Evolutionary conservation across 2,797 vertebrate species (phyloP), one percentile per base, ranked within the genome.

Genomic region (Melopsittacus undulatus): DNA sequence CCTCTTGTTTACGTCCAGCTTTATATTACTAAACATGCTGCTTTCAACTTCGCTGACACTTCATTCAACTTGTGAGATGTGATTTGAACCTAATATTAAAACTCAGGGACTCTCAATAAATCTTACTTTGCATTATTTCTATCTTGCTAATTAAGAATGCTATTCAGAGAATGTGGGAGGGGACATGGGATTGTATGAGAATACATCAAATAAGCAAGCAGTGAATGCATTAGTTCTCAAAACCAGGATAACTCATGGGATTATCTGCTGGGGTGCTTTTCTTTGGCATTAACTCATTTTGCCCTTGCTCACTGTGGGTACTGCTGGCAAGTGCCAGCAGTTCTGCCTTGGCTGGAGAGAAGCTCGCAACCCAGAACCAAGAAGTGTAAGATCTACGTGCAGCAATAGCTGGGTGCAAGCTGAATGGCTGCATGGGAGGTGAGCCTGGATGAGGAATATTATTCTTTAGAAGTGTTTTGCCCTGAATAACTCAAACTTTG

Each of bases 1-100:
- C 61, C 34, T 54, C 79, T 89, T 91, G 84, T 93, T 94, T 83
- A 78, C 40, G 45, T 83, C 79, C 85, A 63, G 66, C 43, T 83
- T 61, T 77, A 48, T 51, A 0, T 91, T 91, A 54, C 66, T 46
- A 54, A 78, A 21, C 0, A 1, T 68, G 76, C 66, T 68, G 69
- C 89, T 90, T 86, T 92, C 43, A 69, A 18, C 76, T 42, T 68
- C 0, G 0, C 46, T 86, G 92, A 45, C 26, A 5, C n/a, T 66
- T 91, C 27, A 36, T 72, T 84, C 66, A 32, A 18, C 49, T 69
- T 49, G 68, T 43, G 48, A 59, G 36, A 42, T 66, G n/a, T 26
- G 61, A 42, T 76, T 83, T 82, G 69, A 87, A 75, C 46, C 26
- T 59, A 89, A 68, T 52, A 68, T 18, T 72, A 72, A 69, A 69